Percentiles rank a stretch among this genome's conserved stretches.
These are phyloP conservation scores for Meandrina meandrites DNA, from an alignment of 92 coral and sea anemone genomes.

Conservation along the genomic window DNA sequence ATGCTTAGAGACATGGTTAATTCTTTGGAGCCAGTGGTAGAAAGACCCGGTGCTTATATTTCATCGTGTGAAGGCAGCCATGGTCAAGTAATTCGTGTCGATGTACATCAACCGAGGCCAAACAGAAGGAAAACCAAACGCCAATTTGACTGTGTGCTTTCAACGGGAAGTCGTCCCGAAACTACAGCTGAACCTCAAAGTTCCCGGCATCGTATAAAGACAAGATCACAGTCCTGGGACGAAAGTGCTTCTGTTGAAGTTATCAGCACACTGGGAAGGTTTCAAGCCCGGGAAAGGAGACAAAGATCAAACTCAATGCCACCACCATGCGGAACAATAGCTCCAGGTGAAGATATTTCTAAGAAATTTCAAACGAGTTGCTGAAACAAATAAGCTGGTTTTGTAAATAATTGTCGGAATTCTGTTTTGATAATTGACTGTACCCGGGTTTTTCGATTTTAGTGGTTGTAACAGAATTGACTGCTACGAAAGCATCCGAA, in stretches of 20 bases:
- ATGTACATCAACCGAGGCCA: constrained; percentile 2
- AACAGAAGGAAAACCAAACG: neutral
- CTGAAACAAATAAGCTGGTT: too few relatives aligned
- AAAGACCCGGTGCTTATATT: neutral
- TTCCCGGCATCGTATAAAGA: neutral
- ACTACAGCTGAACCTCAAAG: neutral
- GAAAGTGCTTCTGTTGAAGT: neutral
- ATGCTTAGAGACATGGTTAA: neutral
- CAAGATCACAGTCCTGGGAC: neutral
- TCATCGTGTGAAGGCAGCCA: neutral
- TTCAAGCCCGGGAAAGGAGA: neutral
- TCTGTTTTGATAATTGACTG: too few relatives aligned
- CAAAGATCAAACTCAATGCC: neutral
- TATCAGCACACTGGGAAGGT: neutral
- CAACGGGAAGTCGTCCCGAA: neutral
- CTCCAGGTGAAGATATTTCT: too few relatives aligned
- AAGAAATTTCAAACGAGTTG: too few relatives aligned
- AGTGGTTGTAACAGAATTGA: too few relatives aligned
- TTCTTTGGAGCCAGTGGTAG: neutral
- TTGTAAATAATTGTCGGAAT: too few relatives aligned
- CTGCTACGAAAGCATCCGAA: too few relatives aligned
- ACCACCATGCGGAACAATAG: neutral
- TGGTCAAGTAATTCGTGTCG: neutral
- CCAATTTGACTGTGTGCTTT: neutral
- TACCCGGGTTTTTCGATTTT: too few relatives aligned